A percentile compares a stretch with the other conserved stretches of the same genome.
phyloP scores from a whole-genome alignment of 2,797 vertebrate species.

The Trematomus bernacchii region DNA sequence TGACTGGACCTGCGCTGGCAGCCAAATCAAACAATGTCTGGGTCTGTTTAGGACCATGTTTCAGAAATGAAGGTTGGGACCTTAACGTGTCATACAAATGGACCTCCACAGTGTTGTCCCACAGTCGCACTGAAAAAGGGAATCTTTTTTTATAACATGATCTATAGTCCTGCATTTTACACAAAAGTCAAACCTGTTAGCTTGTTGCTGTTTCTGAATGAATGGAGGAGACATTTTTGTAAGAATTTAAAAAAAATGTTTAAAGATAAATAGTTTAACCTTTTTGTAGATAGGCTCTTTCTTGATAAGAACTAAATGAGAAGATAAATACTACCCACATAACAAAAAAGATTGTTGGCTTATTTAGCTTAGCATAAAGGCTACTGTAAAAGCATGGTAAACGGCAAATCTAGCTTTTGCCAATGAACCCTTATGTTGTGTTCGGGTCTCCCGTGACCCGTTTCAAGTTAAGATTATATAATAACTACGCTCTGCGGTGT shows the following conservation, averaged over 20 bases:
- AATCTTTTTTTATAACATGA: not conserved
- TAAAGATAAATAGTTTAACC: not conserved
- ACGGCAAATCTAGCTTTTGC: not conserved
- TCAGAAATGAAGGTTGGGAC: slow-evolving; percentile 29
- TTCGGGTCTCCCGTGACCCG: too few species aligned
- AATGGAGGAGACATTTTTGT: not conserved
- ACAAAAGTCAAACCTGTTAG: not conserved
- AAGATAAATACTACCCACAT: not conserved
- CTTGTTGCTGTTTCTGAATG: not conserved
- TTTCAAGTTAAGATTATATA: too few species aligned
- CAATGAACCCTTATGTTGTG: too few species aligned
- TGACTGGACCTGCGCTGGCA: slow-evolving; percentile 47
- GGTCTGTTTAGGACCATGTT: slow-evolving; percentile 57
- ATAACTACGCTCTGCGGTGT: too few species aligned
- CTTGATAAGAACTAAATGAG: not conserved
- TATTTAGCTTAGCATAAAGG: not conserved
- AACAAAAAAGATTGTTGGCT: not conserved
- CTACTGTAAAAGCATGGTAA: not conserved
- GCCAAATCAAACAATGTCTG: slow-evolving; percentile 75
- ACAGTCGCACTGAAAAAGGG: not conserved
- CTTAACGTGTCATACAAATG: slow-evolving; percentile 5
- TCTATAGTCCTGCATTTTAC: not conserved
- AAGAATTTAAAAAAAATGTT: not conserved
- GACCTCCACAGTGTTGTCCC: not conserved
- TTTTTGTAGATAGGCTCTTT: not conserved